Percentiles rank a stretch among this genome's conserved stretches.
Evolutionary conservation across 2,888 invertebrate genomes (phyloP).

Genomic region (Anarsia innoxiella): DNA sequence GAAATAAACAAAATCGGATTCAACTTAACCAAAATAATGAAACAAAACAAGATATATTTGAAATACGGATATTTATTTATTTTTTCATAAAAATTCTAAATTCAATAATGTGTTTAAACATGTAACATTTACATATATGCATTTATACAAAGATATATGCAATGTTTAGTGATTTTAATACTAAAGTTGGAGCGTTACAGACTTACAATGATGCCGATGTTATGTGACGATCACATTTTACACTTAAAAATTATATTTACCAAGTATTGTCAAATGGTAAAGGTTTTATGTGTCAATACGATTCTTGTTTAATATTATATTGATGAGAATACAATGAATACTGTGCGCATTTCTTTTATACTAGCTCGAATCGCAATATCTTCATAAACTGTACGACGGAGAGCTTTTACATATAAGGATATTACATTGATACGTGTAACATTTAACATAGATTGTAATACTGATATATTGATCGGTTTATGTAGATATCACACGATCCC

Average conservation of each 20-base stretch:
- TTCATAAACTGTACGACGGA: conserved; percentile 37
- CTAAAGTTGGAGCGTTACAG: conserved; percentile 72
- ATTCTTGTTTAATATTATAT: conserved; percentile 21
- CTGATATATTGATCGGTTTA: conserved; percentile 39
- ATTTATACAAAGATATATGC: conserved; percentile 76
- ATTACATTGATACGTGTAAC: conserved; percentile 17
- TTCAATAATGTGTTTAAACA: conserved; percentile 76
- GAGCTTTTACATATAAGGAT: conserved; percentile 10
- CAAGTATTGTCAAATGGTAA: conserved; percentile 74
- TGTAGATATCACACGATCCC: conserved; percentile 51
- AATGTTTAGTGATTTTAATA: conserved; percentile 71
- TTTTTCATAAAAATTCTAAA: conserved; percentile 77
- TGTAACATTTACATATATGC: conserved; percentile 76
- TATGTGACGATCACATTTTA: conserved; percentile 60
- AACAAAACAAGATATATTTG: conserved; percentile 68
- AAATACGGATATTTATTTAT: conserved; percentile 76
- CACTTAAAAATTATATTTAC: conserved; percentile 71
- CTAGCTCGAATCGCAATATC: conserved; percentile 53
- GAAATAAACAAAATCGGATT: conserved; percentile 7
- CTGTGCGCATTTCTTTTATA: conserved; percentile 63
- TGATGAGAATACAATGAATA: conserved; percentile 53
- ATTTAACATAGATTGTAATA: conserved; percentile 39
- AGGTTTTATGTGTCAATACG: conserved; percentile 45
- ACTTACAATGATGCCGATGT: conserved; percentile 51
- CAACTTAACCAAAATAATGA: conserved; percentile 37